Evolutionary conservation across 64 coral and sea anemone species (phyloP), one percentile per base, ranked within the genome.

Genomic region (Stylophora pistillata): DNA sequence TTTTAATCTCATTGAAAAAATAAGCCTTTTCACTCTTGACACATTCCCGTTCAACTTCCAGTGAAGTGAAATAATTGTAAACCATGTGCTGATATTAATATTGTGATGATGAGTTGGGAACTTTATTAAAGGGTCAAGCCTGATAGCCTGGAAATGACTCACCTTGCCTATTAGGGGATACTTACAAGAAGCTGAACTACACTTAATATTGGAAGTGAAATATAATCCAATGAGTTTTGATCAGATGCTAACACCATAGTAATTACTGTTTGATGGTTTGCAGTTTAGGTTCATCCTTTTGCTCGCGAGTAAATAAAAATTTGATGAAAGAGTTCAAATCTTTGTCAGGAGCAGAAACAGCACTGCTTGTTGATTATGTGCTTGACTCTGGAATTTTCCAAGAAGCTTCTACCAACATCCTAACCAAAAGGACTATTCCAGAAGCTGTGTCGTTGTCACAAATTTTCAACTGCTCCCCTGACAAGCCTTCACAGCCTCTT

Each of bases 281-380:
- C 75, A 55, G 9, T 92, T 21, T 13, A 87, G 90, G 90, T 58
- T 25, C 59, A 53, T 71, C 86, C 28, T 93, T 85, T 76, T 27
- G 86, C 53, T 82, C 76, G 14, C 21, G 84, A 29, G 85, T 93
- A 9, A 60, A 21, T 18, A 93, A 93, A 55, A n/a, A 71, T 21
- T 53, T 93, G 15, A n/a, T 54, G 3, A 93, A 74, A 63, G 4
- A 80, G 30, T 88, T 82, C 30, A 71, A 74, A 13, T 75, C 86
- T 56, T 54, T 85, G 25, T 58, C 29, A 28, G 77, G 89, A 58
- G 92, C 92, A 9, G 92, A 89, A 58, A 76, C 74, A 61, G 26
- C 53, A 54, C 72, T 84, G 5, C 12, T 82, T 20, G 85, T 94
- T 77, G 77, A 94, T 54, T 89, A 89, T 94, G 62, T 85, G 7